These are phyloP conservation scores for Trichopria drosophilae DNA, from an alignment of 2,888 invertebrate genomes.

Conservation along the genomic window DNA sequence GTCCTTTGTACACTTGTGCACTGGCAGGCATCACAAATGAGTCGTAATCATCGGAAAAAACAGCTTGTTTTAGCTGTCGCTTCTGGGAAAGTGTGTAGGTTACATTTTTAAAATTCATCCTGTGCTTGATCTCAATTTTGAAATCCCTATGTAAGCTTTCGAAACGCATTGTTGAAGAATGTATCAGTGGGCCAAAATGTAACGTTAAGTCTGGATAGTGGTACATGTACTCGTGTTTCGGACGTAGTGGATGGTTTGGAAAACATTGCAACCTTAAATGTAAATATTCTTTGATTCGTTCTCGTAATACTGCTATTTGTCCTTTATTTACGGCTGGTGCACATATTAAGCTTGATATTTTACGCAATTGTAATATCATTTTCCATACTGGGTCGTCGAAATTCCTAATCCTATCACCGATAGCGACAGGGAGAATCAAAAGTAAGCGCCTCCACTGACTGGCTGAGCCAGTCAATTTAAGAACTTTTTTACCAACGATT, in stretches of 20 bases:
- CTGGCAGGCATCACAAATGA: not conserved
- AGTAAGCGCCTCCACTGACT: not conserved
- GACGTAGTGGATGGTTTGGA: not conserved
- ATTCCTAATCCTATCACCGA: not conserved
- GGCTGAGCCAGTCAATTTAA: not conserved
- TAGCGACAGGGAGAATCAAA: not conserved
- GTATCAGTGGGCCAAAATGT: not conserved
- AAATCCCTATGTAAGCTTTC: not conserved
- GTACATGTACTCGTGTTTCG: not conserved
- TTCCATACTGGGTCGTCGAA: not conserved
- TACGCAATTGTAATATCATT: not conserved
- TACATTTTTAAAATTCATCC: not conserved
- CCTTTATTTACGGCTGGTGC: not conserved
- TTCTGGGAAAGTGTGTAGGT: not conserved
- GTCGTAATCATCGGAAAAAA: not conserved
- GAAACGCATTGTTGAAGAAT: not conserved
- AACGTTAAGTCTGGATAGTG: not conserved
- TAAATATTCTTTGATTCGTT: not conserved
- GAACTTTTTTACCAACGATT: not conserved
- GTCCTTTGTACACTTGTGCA: not conserved
- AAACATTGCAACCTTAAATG: not conserved
- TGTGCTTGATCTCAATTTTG: not conserved
- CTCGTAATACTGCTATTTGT: not conserved
- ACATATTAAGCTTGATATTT: not conserved
- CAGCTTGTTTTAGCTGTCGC: not conserved